Percentiles rank a stretch among this genome's conserved stretches.
phyloP scores from a whole-genome alignment of 23 tunicate genomes.

The Ciona savignyi region DNA sequence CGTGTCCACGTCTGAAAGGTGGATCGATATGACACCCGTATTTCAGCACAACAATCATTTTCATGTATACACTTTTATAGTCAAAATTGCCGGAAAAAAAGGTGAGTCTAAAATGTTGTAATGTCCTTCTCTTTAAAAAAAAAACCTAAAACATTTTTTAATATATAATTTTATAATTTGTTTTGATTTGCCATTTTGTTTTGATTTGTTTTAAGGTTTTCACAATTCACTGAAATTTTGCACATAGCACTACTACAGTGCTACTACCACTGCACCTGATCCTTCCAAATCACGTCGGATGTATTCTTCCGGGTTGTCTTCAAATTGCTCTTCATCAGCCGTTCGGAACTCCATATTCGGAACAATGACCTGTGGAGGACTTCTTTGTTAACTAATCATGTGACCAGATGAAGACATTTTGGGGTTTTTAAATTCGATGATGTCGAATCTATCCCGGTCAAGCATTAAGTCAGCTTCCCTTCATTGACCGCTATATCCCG shows the following conservation, averaged over 20 bases:
- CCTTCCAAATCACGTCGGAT: slow-evolving; percentile 95
- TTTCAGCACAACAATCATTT: too few species aligned
- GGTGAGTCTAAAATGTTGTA: neutral
- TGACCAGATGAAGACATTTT: neutral
- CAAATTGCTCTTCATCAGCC: slow-evolving; percentile 90
- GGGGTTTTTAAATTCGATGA: neutral
- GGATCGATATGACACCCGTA: neutral
- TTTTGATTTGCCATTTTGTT: too few species aligned
- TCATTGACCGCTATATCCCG: too few species aligned
- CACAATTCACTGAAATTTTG: neutral
- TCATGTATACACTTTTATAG: too few species aligned
- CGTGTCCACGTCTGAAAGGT: slow-evolving; percentile 63
- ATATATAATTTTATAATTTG: too few species aligned
- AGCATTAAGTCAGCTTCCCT: too few species aligned
- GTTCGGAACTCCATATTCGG: slow-evolving; percentile 91
- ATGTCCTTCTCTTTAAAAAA: too few species aligned
- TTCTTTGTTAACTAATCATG: neutral
- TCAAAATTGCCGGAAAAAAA: too few species aligned
- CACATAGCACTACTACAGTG: neutral
- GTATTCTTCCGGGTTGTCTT: slow-evolving; percentile 95
- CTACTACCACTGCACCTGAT: too few species aligned
- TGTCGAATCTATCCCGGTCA: too few species aligned
- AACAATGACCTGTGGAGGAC: slow-evolving; percentile 51
- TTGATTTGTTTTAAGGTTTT: neutral
- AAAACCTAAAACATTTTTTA: too few species aligned